Evolutionary conservation across 2,797 vertebrate genomes (phyloP).

Genomic region (Characodon lateralis): DNA sequence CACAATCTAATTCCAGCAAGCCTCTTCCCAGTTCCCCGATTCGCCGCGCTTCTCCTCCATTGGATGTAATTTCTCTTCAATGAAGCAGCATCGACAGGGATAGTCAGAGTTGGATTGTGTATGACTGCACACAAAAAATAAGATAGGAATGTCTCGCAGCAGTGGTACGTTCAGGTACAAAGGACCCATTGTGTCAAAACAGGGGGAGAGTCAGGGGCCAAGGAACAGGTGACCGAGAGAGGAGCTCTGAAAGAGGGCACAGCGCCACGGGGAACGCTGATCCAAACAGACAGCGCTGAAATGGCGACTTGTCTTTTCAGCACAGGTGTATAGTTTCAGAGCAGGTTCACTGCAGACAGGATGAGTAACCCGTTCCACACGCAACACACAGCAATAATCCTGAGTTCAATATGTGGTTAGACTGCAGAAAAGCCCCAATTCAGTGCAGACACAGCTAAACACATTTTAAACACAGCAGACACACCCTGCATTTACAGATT

Average conservation of each 20-base stretch:
- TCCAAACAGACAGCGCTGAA: constrained; percentile 71
- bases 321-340: constrained; percentile 73
- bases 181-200: constrained; percentile 63
- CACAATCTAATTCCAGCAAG: constrained; percentile 80
- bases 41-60: constrained; percentile 55
- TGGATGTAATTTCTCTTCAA: constrained; percentile 64
- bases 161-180: constrained; percentile 62
- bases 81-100: constrained; percentile 55
- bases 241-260: constrained; percentile 66
- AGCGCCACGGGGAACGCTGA: constrained; percentile 68
- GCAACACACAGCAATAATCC: constrained; percentile 49
- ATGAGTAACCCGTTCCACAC: constrained; percentile 50
- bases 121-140: constrained; percentile 59
- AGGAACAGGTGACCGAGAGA: constrained; percentile 69
- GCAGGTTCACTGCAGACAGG: constrained; percentile 54
- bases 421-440: constrained; percentile 32
- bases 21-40: constrained; percentile 60
- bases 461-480: neutral
- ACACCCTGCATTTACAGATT: neutral
- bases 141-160: constrained; percentile 60
- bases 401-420: constrained; percentile 20
- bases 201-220: constrained; percentile 64
- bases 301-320: constrained; percentile 73
- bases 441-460: constrained; percentile 9
- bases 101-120: constrained; percentile 43